Percentiles rank a stretch among this genome's conserved stretches.
phyloP scores from a whole-genome alignment of 2,797 vertebrate species.

The Orientallactaga sibirica region DNA sequence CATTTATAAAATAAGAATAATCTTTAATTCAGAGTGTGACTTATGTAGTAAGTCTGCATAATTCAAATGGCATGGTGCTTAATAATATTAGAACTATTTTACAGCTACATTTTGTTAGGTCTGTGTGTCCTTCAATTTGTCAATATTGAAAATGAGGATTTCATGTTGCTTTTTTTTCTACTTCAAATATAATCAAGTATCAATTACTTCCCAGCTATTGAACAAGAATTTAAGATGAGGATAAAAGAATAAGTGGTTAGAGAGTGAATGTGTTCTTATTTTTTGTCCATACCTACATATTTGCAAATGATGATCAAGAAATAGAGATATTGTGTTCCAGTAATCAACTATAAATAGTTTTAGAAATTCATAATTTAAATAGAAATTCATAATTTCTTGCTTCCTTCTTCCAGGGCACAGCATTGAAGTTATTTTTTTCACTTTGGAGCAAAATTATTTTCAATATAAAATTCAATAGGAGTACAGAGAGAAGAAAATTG shows the following conservation, averaged over 20 bases:
- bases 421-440: neutral
- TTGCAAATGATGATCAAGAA: neutral
- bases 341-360: neutral
- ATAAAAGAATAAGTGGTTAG: neutral
- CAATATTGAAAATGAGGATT: neutral
- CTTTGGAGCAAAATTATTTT: neutral
- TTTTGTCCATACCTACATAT: too few relatives aligned
- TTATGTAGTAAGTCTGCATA: neutral
- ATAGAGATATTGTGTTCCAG: neutral
- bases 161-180: neutral
- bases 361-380: too few relatives aligned
- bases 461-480: neutral
- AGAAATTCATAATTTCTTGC: neutral
- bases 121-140: neutral
- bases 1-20: neutral
- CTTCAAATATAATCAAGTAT: neutral
- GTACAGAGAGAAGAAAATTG: fast-evolving
- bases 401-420: neutral
- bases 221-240: neutral
- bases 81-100: neutral
- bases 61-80: neutral
- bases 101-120: neutral
- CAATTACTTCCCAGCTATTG: neutral
- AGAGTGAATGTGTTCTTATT: neutral
- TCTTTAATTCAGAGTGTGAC: neutral